phyloP scores from a whole-genome alignment of 2,888 invertebrate species.

The Apotomis capreana region DNA sequence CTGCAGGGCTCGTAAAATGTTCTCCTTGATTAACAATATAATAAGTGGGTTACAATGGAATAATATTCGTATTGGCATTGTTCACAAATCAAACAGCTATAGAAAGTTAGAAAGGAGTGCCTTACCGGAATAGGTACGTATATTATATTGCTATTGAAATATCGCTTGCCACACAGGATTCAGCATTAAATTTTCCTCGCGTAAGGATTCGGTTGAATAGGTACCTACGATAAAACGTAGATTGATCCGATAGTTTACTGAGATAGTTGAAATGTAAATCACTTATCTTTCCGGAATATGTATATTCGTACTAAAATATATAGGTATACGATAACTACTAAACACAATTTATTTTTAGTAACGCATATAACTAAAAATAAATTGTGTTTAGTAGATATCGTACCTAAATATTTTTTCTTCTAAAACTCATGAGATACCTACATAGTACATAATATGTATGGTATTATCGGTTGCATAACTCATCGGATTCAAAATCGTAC shows the following conservation, averaged over 20 bases:
- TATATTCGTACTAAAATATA: neutral
- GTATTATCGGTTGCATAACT: no score
- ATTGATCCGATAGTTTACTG: constrained; percentile 10
- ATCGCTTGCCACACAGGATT: constrained; percentile 18
- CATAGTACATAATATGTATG: no score
- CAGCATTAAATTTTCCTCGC: constrained; percentile 26
- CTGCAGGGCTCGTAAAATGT: constrained; percentile 19
- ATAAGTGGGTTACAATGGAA: constrained; percentile 22
- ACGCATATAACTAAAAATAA: no score
- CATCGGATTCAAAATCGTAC: no score
- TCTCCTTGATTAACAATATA: constrained; percentile 35
- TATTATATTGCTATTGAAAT: constrained; percentile 23
- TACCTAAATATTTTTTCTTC: no score
- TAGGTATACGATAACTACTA: no score
- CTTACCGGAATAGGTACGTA: constrained; percentile 5
- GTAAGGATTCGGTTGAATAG: constrained; percentile 21
- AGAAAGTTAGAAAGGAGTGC: constrained; percentile 22
- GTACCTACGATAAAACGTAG: constrained; percentile 8
- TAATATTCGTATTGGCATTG: constrained; percentile 31
- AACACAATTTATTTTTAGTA: no score
- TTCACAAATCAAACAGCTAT: constrained; percentile 36
- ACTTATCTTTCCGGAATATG: neutral
- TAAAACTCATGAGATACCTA: no score
- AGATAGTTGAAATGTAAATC: constrained; percentile 14
- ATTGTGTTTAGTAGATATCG: no score